Evolutionary conservation across 2,888 invertebrate species (phyloP), one percentile per base, ranked within the genome.

Genomic region (Amphipoea oculea): DNA sequence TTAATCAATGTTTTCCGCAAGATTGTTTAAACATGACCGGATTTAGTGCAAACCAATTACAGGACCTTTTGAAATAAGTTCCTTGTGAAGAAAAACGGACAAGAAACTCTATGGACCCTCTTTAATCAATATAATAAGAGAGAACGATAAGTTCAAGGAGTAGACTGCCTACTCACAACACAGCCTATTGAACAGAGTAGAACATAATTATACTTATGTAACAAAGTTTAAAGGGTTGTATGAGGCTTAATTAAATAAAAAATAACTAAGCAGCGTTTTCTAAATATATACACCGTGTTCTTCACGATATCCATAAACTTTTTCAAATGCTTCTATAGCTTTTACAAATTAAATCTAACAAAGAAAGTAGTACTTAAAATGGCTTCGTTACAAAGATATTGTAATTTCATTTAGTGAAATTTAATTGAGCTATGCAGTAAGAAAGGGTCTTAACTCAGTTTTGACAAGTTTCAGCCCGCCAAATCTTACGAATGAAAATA

Each of bases 1-100:
- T 40, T 17, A 60, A 79, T 79, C 57, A 80, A 65, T 60, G 51
- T 69, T 62, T 62, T 23, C 17, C 40, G 14, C 63, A 17, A 36
- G 17, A 51, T 69, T 85, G 51, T 69, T 82, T 80, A 36, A 17
- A 23, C 67, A 54, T 9, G 36, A 40, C 11, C 11, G 17, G 14
- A 29, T 29, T 36, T 63, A 29, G 17, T 63, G 17, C n/a, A 60
- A 60, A 60, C n/a, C n/a, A 60, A 60, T 60, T 63, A 36, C 7
- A 70, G 14, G 69, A 23, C 51, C 14, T 51, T 51, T 23, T 69
- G 9, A 40, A 40, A 40, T 57, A 36, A 36, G 9, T n/a, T n/a
- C 14, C 2, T 40, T 40, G 6, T 40, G 57, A n/a, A 40, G 4
- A 54, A 57, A 71, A n/a, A 71, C 3, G 17, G 23, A 9, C 14